Evolutionary conservation across 2,113 vertebrate species (phyloP).

Genomic region (Antechinus flavipes): DNA sequence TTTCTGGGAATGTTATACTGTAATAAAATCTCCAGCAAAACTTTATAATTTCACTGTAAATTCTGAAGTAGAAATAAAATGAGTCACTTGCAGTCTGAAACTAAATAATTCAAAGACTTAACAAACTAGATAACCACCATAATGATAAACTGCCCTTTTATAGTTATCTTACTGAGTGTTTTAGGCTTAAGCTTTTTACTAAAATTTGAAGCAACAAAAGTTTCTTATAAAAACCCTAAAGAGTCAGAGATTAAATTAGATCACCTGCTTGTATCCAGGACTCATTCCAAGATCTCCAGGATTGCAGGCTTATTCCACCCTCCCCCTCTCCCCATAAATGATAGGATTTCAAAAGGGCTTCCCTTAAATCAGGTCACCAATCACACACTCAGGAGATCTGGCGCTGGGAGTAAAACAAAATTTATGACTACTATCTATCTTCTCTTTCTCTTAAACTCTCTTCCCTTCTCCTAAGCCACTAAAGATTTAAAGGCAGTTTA

Average conservation of each 20-base stretch:
- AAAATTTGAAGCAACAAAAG: background rate
- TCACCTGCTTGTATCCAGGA: background rate
- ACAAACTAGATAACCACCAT: background rate
- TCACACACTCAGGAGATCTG: background rate
- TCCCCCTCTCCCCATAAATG: background rate
- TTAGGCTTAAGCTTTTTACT: background rate
- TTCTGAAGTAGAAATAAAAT: slow-evolving; percentile 18
- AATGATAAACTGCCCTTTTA: background rate
- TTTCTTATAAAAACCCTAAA: background rate
- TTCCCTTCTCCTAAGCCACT: background rate
- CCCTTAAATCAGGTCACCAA: background rate
- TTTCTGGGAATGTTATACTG: background rate
- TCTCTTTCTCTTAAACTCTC: background rate
- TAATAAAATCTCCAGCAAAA: background rate
- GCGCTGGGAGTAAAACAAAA: background rate
- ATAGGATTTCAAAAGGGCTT: background rate
- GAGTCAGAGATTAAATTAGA: background rate
- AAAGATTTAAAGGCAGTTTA: background rate
- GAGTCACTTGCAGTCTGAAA: background rate
- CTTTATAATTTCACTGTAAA: slow-evolving; percentile 50
- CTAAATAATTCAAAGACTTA: background rate
- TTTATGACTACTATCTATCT: background rate
- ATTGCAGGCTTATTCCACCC: background rate
- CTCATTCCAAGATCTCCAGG: background rate
- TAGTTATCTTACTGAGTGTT: background rate